Base-by-base conservation (phyloP, 2,797 vertebrate species). In the Pterois miles region DNA sequence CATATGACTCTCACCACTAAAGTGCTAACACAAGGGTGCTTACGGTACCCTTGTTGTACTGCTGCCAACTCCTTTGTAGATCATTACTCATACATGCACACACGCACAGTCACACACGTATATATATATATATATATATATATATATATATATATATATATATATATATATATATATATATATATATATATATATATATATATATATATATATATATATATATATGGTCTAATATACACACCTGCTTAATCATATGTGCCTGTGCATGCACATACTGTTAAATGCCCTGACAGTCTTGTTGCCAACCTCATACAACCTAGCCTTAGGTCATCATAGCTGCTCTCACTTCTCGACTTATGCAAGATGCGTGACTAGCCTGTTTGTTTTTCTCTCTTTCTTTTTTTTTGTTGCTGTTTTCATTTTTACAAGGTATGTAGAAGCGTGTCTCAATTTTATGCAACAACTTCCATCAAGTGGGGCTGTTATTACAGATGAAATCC, bases 381-480 rank as follows among this genome's bases (percentile, higher is more conserved):
- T 87, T 91, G 88, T 93, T 92, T 91, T 91, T 84, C 67, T 67
- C 57, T 76, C 76, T 74, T 72, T 74, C 8, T 46, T 57, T 81
- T 76, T 66, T 83, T 59, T 84, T 86, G 58, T 90, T 86, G 79
- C 80, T 84, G 70, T 90, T 88, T 88, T 91, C 58, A 78, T 89
- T 94, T 94, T 94, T 93, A 95, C 91, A 91, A 93, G 91, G 87
- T 92, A 91, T 90, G 90, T 89, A 85, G 85, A 90, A 92, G 90
- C 83, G 71, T 92, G 92, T 91, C 91, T 92, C 88, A 83, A 90
- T 93, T 95, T 95, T 93, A 92, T 89, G 91, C 87, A 94, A 89
- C 75, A 81, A 74, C 85, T 91, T 93, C 80, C 78, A 91, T 89
- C 82, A 81, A 82, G 71, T 68, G 74, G 79, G 81, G 86, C 81